These are phyloP conservation scores for Passer montanus DNA, from an alignment of 2,113 vertebrate genomes.

Conservation along the genomic window DNA sequence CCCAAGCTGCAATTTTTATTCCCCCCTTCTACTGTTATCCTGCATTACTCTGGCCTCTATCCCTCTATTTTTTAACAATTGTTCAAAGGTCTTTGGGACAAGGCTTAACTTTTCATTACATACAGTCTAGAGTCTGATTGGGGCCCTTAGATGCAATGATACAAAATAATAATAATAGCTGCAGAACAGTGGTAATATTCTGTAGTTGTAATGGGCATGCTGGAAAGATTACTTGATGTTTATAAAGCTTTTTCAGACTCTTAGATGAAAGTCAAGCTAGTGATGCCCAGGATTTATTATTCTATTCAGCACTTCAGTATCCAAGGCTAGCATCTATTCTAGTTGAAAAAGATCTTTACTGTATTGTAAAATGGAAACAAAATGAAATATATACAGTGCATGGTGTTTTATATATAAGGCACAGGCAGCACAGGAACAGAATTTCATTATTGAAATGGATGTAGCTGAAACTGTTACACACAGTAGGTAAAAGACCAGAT, in stretches of 20 bases:
- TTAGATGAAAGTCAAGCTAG: conserved; percentile 44
- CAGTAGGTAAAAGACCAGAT: conserved; percentile 50
- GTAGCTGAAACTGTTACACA: conserved; percentile 38
- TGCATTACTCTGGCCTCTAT: not conserved
- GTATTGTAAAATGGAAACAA: conserved; percentile 63
- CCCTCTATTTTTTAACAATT: not conserved
- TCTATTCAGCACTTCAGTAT: conserved; percentile 50
- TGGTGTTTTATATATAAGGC: conserved; percentile 40
- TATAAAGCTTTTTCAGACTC: conserved; percentile 55
- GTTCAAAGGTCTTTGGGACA: not conserved
- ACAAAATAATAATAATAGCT: conserved; percentile 39
- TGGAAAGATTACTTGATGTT: conserved; percentile 52
- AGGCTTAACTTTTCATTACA: not conserved
- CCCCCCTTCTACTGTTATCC: not conserved
- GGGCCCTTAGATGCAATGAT: not conserved
- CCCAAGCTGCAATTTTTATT: not conserved
- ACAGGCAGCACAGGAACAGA: conserved; percentile 37
- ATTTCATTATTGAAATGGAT: conserved; percentile 56
- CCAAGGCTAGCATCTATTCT: conserved; percentile 56
- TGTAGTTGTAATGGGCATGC: not conserved
- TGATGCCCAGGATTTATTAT: conserved; percentile 54
- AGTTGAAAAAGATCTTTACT: conserved; percentile 57
- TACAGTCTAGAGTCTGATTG: not conserved
- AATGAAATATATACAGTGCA: conserved; percentile 55
- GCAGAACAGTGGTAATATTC: not conserved